phyloP scores from a whole-genome alignment of 2,888 invertebrate genomes.

The Myathropa florea region DNA sequence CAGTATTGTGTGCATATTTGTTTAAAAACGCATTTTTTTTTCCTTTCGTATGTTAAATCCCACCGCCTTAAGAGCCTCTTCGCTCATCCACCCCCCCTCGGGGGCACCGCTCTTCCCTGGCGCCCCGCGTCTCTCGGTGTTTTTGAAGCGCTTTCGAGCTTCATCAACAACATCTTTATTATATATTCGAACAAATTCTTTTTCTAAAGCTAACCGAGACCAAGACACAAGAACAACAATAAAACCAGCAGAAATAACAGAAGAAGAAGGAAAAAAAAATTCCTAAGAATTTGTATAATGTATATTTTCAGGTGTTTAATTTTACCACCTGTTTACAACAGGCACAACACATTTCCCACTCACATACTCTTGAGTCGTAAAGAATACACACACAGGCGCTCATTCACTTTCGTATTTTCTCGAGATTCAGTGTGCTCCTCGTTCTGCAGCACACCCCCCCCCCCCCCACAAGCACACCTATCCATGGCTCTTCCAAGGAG shows the following conservation, averaged over 20 bases:
- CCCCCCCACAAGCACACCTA: background rate
- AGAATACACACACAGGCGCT: too few species aligned
- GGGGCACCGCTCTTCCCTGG: too few species aligned
- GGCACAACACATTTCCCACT: conserved; percentile 25
- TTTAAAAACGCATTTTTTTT: conserved; percentile 27
- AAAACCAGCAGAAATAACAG: background rate
- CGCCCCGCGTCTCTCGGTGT: too few species aligned
- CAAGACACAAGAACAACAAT: background rate
- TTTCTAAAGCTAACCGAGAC: background rate
- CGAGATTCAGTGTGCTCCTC: too few species aligned
- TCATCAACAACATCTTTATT: conserved; percentile 26
- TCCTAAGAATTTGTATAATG: conserved; percentile 44
- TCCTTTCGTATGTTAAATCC: background rate
- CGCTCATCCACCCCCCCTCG: background rate
- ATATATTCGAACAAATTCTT: background rate
- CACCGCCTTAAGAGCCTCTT: background rate
- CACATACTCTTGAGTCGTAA: background rate
- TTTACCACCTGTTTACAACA: conserved; percentile 70
- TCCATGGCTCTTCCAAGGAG: background rate
- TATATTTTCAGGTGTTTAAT: conserved; percentile 67
- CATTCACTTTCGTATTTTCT: background rate
- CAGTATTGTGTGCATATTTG: conserved; percentile 13
- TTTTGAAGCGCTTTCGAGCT: conserved; percentile 16
- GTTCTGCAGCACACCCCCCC: background rate
- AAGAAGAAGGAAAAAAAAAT: background rate